phyloP scores from a whole-genome alignment of 2,888 invertebrate species.

The Dicranocentrus wangi region DNA sequence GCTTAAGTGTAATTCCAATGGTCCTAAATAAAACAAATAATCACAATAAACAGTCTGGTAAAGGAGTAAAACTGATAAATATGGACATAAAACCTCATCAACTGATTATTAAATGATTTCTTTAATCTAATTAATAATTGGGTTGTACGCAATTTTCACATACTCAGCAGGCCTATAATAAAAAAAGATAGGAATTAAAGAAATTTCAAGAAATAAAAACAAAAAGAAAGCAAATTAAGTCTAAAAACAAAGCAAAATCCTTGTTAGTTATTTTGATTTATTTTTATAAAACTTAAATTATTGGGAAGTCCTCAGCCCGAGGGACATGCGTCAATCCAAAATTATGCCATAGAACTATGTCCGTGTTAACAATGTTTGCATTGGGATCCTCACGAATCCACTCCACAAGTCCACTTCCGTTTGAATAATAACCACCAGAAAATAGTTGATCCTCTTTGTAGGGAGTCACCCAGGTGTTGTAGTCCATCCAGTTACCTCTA shows the following conservation, averaged over 20 bases:
- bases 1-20: slow-evolving; percentile 51
- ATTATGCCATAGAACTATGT: slow-evolving; percentile 65
- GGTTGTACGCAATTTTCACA: no score
- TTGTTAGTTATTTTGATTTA: neutral
- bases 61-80: neutral
- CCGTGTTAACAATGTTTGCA: slow-evolving; percentile 48
- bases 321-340: slow-evolving; percentile 65
- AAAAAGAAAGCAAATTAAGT: no score
- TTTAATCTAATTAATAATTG: no score
- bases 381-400: slow-evolving; percentile 52
- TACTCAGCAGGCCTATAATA: slow-evolving; percentile 68
- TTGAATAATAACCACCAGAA: slow-evolving; percentile 62
- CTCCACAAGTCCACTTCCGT: slow-evolving; percentile 59
- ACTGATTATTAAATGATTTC: neutral
- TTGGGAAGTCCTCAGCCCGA: slow-evolving; percentile 39
- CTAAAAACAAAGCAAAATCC: slow-evolving; percentile 62
- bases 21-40: slow-evolving; percentile 33
- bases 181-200: no score
- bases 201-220: no score
- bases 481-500: slow-evolving; percentile 50
- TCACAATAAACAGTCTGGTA: neutral
- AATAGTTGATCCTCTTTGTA: slow-evolving; percentile 63
- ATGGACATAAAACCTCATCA: no score
- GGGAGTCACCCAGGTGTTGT: slow-evolving; percentile 61
- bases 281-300: neutral